These are phyloP conservation scores for Chymomyza amoena DNA, from an alignment of 2,888 invertebrate genomes.

Conservation along the genomic window DNA sequence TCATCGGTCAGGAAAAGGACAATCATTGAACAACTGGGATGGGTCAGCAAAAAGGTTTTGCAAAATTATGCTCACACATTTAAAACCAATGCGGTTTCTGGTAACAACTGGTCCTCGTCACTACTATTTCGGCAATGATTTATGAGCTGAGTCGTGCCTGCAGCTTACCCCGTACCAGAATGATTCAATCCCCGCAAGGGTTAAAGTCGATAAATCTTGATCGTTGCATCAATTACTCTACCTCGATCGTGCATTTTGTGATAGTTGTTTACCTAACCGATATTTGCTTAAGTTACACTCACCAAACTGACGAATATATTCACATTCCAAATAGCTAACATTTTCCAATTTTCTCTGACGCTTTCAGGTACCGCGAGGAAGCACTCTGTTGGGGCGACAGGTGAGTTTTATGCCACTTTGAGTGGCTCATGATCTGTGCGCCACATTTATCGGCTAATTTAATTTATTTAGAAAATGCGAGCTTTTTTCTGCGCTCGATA, in stretches of 20 bases:
- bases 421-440: constrained; percentile 69
- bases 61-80: not conserved
- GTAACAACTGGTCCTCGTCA: not conserved
- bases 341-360: constrained; percentile 79
- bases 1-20: constrained; percentile 10
- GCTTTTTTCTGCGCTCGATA: constrained; percentile 61
- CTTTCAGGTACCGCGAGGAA: constrained; percentile 91
- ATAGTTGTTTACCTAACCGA: constrained; percentile 45
- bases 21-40: constrained; percentile 16
- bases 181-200: not conserved
- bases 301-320: not conserved
- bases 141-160: constrained; percentile 55
- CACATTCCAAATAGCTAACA: not conserved
- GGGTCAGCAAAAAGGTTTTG: not conserved
- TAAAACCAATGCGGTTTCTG: constrained; percentile 9
- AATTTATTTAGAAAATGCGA: constrained; percentile 76
- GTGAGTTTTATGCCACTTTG: constrained; percentile 80
- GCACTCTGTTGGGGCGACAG: constrained; percentile 93
- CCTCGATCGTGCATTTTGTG: constrained; percentile 33
- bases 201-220: constrained; percentile 48
- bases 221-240: constrained; percentile 63
- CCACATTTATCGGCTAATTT: constrained; percentile 77
- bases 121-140: constrained; percentile 52
- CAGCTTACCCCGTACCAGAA: constrained; percentile 25
- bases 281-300: constrained; percentile 47